Base-by-base conservation (phyloP, 1,140 invertebrate species). In the Scaptomyza hsui region DNA sequence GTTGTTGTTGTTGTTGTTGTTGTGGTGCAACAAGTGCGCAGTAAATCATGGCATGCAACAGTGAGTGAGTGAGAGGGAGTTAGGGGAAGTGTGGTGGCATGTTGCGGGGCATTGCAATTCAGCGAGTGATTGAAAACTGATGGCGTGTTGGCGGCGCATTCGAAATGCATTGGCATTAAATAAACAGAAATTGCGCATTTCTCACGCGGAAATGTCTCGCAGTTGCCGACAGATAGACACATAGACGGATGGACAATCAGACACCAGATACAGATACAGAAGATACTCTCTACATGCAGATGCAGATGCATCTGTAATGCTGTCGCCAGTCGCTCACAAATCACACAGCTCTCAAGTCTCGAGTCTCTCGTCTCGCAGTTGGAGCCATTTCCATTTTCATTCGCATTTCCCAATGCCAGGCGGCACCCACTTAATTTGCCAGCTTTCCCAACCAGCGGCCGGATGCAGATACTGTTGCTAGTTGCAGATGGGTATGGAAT, bases 151-250 rank as follows among this genome's bases (percentile, higher is more conserved):
- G 60, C 70, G 72, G 72, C 75, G 67, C 74, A 86, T 75, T 81
- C 59, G 82, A 81, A 77, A 75, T 81, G 73, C 81, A 86, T 88
- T 77, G 78, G 70, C 72, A 78, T 81, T 86, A 86, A 86, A 86
- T 86, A 88, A 78, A 79, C 64, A 81, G 74, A 86, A 85, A 86
- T 78, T 85, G 72, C 72, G 80, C 81, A 85, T 85, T 85, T 85
- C 76, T 85, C 80, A 80, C 80, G 72, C 75, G 75, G 82, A 75
- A 78, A 72, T 82, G 76, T 72, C 49, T 71, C 64, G 48, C 64
- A 59, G 62, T 68, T 61, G 44, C 53, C 41, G 60, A 63, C 59
- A 56, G 52, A 44, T 26, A 26, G 16, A 56, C 41, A 26, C 21
- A 51, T 53, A 45, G 39, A 29, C 51, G 52, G 45, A 51, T 45